Evolutionary conservation across 2,797 vertebrate genomes (phyloP), one percentile per base, ranked within the genome.

Genomic region (Pempheris klunzingeri): DNA sequence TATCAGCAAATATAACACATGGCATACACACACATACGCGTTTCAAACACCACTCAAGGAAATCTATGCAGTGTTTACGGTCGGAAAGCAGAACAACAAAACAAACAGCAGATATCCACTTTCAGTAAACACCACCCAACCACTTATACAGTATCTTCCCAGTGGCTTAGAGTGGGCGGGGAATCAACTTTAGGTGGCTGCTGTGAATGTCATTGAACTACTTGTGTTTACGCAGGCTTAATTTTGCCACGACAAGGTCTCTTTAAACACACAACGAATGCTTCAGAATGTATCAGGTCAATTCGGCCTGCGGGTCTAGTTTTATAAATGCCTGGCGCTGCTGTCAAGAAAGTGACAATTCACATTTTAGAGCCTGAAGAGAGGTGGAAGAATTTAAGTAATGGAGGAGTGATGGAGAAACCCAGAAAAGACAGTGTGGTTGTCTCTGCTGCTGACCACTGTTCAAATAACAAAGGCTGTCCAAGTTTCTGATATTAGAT

Each of bases 1-100:
- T 95, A 96, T 95, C 95, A 94, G 93, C 92, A 95, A 95, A 95
- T 94, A 94, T 94, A 94, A 92, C 93, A 95, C 94, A 94, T 94
- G 92, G 92, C 89, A 78, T 79, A 74, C 81, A 84, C 81, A 87
- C 84, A 82, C 80, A 77, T 36, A 68, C 69, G 41, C 67, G 58
- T 89, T 92, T 93, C 80, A 92, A 90, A 92, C 88, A 82, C 77
- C 88, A 92, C 92, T 92, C 87, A 89, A 94, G 90, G 82, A 93
- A 94, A 92, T 92, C 91, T 85, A 54, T 72, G 91, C 87, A 64
- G 87, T 94, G 93, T 94, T 94, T 93, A 94, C 82, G 84, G 92
- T 89, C 53, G 84, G 90, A 77, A 93, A 90, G 88, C 87, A 93
- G 88, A 93, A 93, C 90, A 94, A 93, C 92, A 93, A 91, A 94